These are phyloP conservation scores for Muscicapa adusta DNA, from an alignment of 2,113 vertebrate species.

Conservation along the genomic window DNA sequence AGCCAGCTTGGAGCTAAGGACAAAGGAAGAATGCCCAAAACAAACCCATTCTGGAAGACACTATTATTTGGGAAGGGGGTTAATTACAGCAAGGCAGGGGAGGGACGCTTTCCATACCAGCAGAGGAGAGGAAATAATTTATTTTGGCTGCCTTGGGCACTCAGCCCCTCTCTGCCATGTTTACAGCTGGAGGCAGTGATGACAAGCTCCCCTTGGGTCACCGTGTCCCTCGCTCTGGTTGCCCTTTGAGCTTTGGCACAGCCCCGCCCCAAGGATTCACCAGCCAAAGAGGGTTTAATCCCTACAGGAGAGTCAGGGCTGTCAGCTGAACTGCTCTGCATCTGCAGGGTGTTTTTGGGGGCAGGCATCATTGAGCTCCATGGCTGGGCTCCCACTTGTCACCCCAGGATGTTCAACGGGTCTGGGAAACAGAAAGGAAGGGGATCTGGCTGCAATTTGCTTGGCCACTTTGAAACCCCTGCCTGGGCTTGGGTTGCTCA, in stretches of 20 bases:
- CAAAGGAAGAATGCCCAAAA: neutral
- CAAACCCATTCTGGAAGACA: neutral
- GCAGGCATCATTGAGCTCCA: neutral
- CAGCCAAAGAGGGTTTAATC: neutral
- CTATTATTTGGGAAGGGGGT: neutral
- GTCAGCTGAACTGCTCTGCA: neutral
- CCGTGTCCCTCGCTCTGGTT: rapidly evolving
- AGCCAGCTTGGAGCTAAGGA: neutral
- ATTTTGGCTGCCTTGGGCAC: neutral
- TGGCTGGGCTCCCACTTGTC: rapidly evolving
- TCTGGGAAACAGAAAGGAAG: neutral
- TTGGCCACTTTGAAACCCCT: neutral
- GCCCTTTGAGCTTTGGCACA: neutral
- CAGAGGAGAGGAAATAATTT: neutral
- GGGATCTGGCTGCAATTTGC: neutral
- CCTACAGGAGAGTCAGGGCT: neutral
- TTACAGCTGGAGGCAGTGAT: constrained; percentile 58
- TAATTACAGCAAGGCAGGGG: neutral
- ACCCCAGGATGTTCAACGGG: neutral
- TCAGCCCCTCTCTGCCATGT: neutral
- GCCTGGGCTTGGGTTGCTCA: neutral
- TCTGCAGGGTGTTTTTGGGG: rapidly evolving
- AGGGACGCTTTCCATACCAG: neutral
- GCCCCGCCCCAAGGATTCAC: neutral
- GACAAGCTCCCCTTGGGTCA: neutral